phyloP scores from a whole-genome alignment of 2,113 vertebrate species.

The Clarias magur region DNA sequence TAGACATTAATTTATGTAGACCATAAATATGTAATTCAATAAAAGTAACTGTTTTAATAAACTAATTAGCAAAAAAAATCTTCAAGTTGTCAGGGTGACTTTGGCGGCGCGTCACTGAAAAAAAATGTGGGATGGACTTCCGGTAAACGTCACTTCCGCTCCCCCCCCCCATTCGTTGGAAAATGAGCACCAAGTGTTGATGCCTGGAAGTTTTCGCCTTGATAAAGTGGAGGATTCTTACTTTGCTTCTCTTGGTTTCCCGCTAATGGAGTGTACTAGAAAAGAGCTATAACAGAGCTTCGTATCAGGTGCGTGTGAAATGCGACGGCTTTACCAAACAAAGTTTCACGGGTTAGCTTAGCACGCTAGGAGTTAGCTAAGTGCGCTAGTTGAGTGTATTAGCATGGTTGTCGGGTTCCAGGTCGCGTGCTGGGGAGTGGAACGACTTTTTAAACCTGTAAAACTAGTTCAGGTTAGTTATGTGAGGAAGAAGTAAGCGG shows the following conservation, averaged over 20 bases:
- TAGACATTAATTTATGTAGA: neutral
- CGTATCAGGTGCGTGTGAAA: constrained; percentile 56
- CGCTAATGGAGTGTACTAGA: constrained; percentile 49
- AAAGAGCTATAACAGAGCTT: constrained; percentile 37
- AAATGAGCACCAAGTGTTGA: constrained; percentile 51
- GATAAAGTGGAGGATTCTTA: constrained; percentile 27
- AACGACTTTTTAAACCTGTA: neutral
- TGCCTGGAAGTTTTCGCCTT: constrained; percentile 39
- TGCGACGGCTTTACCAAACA: neutral
- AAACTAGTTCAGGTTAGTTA: neutral
- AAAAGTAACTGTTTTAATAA: neutral
- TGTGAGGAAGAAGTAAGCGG: neutral
- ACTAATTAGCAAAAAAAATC: neutral
- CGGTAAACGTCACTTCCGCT: constrained; percentile 48
- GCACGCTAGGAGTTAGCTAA: constrained; percentile 43
- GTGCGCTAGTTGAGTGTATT: constrained; percentile 34
- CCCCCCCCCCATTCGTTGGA: constrained; percentile 24
- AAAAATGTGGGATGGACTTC: constrained; percentile 30
- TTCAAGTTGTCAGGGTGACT: constrained; percentile 30
- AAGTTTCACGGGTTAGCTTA: constrained; percentile 26
- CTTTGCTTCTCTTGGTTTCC: neutral
- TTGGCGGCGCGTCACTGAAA: constrained; percentile 31
- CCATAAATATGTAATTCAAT: no score
- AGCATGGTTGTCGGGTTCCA: constrained; percentile 25
- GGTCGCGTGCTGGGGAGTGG: no score